Conservation (phyloP, 2,797 vertebrate genomes). For the Falco novaeseelandiae region DNA sequence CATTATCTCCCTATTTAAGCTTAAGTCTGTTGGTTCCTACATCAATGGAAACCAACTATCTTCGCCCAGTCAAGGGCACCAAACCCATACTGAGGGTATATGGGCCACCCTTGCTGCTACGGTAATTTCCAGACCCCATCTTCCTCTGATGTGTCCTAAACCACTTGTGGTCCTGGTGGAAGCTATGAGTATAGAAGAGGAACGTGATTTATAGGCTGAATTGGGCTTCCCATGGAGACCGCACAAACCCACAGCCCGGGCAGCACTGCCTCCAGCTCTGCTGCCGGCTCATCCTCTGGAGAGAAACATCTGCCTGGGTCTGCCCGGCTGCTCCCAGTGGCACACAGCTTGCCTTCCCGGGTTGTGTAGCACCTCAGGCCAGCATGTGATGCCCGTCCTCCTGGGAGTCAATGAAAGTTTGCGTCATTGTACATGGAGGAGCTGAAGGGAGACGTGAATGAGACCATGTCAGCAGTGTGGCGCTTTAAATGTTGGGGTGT, state of each 20-base stretch:
- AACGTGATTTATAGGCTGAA: neutral
- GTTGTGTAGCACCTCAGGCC: neutral
- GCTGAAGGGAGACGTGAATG: neutral
- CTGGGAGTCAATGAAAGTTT: neutral
- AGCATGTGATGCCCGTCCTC: neutral
- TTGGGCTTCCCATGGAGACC: accelerated
- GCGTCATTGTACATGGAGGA: neutral
- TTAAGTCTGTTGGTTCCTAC: neutral
- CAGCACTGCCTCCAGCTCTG: neutral
- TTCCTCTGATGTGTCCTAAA: neutral
- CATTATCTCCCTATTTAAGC: neutral
- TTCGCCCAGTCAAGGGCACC: neutral
- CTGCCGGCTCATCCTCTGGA: neutral
- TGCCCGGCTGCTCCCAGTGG: neutral
- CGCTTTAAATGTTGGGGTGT: constrained; percentile 3
- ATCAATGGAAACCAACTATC: neutral
- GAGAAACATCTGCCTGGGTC: neutral
- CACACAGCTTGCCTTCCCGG: neutral
- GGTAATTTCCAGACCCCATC: neutral
- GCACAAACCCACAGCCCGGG: neutral
- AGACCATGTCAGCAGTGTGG: neutral
- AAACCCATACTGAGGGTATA: neutral
- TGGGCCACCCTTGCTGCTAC: neutral
- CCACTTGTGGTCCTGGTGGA: neutral
- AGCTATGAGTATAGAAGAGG: neutral